Evolutionary conservation across 2,113 vertebrate genomes (phyloP), one percentile per base, ranked within the genome.

Genomic region (Malaclemys terrapin): DNA sequence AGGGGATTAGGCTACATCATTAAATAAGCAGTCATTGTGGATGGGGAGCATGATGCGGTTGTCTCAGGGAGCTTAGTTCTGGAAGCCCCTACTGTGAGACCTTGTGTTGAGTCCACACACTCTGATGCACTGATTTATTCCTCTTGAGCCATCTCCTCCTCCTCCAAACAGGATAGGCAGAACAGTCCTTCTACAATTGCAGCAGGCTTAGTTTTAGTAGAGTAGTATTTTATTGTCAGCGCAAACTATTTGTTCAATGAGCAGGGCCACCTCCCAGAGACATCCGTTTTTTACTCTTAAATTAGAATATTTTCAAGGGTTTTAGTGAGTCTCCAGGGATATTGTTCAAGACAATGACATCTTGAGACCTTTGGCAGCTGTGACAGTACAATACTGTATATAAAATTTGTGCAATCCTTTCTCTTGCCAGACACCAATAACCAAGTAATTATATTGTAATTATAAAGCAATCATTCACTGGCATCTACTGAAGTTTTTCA

Each of bases 381-480:
- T 95, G 90, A 94, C 82, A 97, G 95, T 97, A 88, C 29, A 72
- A 89, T 1, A 11, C 91, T 98, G 56, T 95, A 47, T 93, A 95
- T 89, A 89, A 93, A 96, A 97, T 97, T 92, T 96, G 76, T 97
- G 80, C 75, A 95, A 90, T 93, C 90, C 54, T 96, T 98, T 97
- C 98, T 97, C 93, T 97, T 95, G 96, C 80, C 80, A 96, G 81
- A 89, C 89, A 95, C 87, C 95, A 98, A 97, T 97, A 97, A 97
- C 90, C 92, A 87, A 95, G 94, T 88, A 97, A 98, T 98, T 98
- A 98, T 98, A 98, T 97, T 97, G 96, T 97, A 98, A 98, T 98
- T 98, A 98, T 97, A 98, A 98, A 93, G 88, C 90, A 97, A 98
- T 98, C 98, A 96, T 97, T 98, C 97, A 96, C 89, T 98, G 97